Evolutionary conservation across 2,113 vertebrate genomes (phyloP), one percentile per base, ranked within the genome.

Genomic region (Rhinopomastus cyanomelas): DNA sequence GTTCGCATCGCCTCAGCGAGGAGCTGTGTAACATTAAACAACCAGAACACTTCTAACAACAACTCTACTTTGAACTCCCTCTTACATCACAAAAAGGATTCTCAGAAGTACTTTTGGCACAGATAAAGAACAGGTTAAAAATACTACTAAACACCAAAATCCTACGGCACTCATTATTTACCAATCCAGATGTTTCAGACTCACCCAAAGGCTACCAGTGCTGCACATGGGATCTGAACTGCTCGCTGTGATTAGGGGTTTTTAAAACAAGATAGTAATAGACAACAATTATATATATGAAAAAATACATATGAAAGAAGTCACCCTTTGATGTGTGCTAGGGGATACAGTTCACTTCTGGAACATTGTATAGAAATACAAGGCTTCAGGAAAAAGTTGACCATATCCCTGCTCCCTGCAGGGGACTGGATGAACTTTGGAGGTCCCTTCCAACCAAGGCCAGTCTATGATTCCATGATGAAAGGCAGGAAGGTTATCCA

Each of bases 1-100:
- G 55, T 81, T 91, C 92, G 46, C 69, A 89, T 93, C 85, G 65
- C 37, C 84, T 86, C 69, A 91, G 69, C 42, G 59, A 68, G 61
- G 14, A 93, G 59, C n/a, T 72, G 53, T 62, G 66, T 93, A 94
- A 90, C 61, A 36, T 81, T 91, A 86, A 91, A 57, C 69, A 94
- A 86, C 29, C 32, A 84, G 53, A 94, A 68, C 52, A 84, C 69
- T 79, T 91, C 57, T 76, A 88, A 79, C 62, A 78, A 53, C 55
- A 79, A 76, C 22, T 92, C 88, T 73, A 39, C 53, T 73, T 75
- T 69, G 51, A 91, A 64, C 81, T 87, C 56, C 21, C 25, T 34
- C 42, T 42, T 51, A 77, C 32, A 30, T n/a, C 51, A 81, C 16
- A 78, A 53, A 34, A 75, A n/a, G 5, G 9, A 36, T 86, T 72